These are phyloP conservation scores for Pachydiplax longipennis DNA, from an alignment of 2,888 invertebrate genomes.

Conservation along the genomic window DNA sequence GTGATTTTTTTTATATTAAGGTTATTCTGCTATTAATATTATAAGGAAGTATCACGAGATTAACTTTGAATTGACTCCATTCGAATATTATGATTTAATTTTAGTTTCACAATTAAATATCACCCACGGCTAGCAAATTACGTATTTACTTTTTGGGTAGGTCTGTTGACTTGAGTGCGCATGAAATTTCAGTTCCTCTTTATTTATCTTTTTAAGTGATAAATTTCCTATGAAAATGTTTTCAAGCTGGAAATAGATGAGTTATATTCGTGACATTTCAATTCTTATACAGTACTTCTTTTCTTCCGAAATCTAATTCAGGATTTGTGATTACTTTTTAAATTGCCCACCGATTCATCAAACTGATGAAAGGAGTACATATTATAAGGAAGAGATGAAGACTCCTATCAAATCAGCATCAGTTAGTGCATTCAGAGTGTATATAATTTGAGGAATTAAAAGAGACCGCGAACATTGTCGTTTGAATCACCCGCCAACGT, in stretches of 20 bases:
- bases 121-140: neutral
- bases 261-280: neutral
- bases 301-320: neutral
- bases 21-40: no score
- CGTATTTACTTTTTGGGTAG: neutral
- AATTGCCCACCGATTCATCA: neutral
- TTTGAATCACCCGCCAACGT: neutral
- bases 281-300: neutral
- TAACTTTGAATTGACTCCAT: no score
- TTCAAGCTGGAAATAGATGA: neutral
- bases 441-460: neutral
- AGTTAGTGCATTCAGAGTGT: no score
- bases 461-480: neutral
- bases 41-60: no score
- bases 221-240: neutral
- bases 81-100: no score
- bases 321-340: neutral
- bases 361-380: no score
- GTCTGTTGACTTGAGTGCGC: constrained; percentile 27
- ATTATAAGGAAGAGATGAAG: no score
- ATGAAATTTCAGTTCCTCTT: neutral
- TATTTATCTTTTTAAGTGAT: constrained; percentile 16
- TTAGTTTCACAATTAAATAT: neutral
- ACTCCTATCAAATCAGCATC: no score
- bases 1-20: no score